A percentile compares a stretch with the other conserved stretches of the same genome.
Evolutionary conservation across 2,797 vertebrate genomes (phyloP).

Genomic region (Semotilus atromaculatus): DNA sequence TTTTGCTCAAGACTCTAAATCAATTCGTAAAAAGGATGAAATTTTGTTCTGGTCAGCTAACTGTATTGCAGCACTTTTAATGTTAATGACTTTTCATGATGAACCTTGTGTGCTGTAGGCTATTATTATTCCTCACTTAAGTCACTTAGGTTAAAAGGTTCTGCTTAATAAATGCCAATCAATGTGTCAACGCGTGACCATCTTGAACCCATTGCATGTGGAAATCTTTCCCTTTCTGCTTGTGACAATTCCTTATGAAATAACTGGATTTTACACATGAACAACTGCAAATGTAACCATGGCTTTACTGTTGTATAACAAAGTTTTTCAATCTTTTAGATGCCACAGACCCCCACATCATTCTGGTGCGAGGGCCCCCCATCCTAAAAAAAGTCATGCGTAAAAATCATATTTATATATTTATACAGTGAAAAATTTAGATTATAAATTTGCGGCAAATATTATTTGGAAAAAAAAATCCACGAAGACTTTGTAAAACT

Average conservation of each 20-base stretch:
- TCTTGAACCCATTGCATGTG: neutral
- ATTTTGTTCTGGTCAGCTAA: neutral
- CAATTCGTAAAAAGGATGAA: neutral
- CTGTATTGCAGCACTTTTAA: neutral
- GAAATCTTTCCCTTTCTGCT: neutral
- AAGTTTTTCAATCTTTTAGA: neutral
- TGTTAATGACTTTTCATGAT: neutral
- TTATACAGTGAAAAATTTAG: neutral
- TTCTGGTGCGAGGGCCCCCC: neutral
- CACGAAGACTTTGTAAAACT: neutral
- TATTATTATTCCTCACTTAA: neutral
- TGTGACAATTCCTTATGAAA: neutral
- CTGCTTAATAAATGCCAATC: neutral
- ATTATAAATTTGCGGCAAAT: too few relatives aligned
- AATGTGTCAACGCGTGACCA: neutral
- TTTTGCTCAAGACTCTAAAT: constrained; percentile 5
- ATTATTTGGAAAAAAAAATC: too few relatives aligned
- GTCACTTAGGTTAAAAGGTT: neutral
- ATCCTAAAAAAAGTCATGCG: neutral
- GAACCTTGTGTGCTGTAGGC: neutral
- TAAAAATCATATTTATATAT: neutral
- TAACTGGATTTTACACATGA: neutral
- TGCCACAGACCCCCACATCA: neutral
- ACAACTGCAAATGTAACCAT: neutral
- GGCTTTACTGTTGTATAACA: neutral